Evolutionary conservation across 2,888 invertebrate species (phyloP), one percentile per base, ranked within the genome.

Genomic region (Epirrita christyi): DNA sequence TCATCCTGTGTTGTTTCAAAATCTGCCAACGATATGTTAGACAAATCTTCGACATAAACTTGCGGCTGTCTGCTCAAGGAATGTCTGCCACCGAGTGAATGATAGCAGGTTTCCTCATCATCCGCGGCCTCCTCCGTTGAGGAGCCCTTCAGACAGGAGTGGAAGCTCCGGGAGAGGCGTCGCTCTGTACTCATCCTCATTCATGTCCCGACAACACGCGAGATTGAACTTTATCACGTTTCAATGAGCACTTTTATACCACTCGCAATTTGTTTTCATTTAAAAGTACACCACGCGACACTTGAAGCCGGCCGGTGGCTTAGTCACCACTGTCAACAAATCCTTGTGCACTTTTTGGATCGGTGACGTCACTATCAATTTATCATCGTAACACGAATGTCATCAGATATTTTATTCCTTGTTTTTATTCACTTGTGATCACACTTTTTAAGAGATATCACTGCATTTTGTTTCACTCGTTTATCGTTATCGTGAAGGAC

Each of bases 111-210:
- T 56, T 92, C 92, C 59, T 91, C 92, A 7, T 89, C 89, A 69
- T 92, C 92, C 27, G 86, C 88, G 37, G 86, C 92, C 75, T 92
- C 92, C 80, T 92, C 92, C 66, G 92, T 92, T 60, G 92, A 91
- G 59, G 93, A 92, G 36, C 94, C 94, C 70, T 94, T 93, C 70
- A 95, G 89, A 75, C 95, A 95, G 61, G 94, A 94, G 86, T 94
- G 94, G 81, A 95, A 94, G 77, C 94, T 94, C 79, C 94, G 92
- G 46, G 94, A 94, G 65, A 94, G 91, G 59, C 94, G 92, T 64
- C 94, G 86, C 76, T 93, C 93, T 77, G 92, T 91, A 71, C 92
- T 92, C 92, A 92, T 92, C 71, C 69, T 89, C 82, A 83, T 75
- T 79, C 91, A 91, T 90, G 78, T 88, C 90, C 83, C 73, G 66